Evolutionary conservation across 2,113 vertebrate species (phyloP), one percentile per base, ranked within the genome.

Genomic region (Budorcas taxicolor): DNA sequence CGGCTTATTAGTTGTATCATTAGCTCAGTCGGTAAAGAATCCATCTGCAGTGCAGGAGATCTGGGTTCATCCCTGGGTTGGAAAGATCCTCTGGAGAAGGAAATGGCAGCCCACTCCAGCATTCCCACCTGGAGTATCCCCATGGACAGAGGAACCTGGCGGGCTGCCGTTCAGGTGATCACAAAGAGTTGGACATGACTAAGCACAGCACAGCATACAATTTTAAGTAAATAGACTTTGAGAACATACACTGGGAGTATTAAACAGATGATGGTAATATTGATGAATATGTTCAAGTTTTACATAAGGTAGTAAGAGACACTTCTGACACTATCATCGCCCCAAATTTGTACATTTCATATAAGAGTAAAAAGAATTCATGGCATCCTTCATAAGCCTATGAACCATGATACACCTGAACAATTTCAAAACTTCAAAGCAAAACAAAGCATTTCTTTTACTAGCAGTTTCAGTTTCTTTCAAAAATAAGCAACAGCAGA

Each of bases 281-380:
- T 10, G 74, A 90, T 16, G 50, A 85, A 57, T 76, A 19, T 31
- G 52, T 87, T 71, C 5, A 71, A 71, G n/a, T 71, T 95, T 94
- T n/a, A 64, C 36, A 53, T 9, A 94, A 76, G 57, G 81, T 78
- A 81, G 40, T 43, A 57, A 47, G 95, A 96, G 95, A 90, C 87
- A 67, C 90, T 25, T 23, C 11, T 74, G 5, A 74, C 45, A 16
- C 94, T 85, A 33, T 55, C 64, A 57, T 58, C 53, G 5, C 86
- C 86, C 33, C 1, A 55, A 83, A 82, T 90, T 6, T 55, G 27
- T 87, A 89, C 76, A 93, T 71, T 90, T 97, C 88, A 92, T 88
- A 88, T 89, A 62, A 33, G 80, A 96, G 81, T 97, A 97, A 96
- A 97, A 97, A 97, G 23, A 96, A 53, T 97, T 98, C 90, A 89